Percentiles rank a stretch among this genome's conserved stretches.
Conservation (phyloP, 2,113 vertebrate species). For the Psilopsiagon aurifrons region DNA sequence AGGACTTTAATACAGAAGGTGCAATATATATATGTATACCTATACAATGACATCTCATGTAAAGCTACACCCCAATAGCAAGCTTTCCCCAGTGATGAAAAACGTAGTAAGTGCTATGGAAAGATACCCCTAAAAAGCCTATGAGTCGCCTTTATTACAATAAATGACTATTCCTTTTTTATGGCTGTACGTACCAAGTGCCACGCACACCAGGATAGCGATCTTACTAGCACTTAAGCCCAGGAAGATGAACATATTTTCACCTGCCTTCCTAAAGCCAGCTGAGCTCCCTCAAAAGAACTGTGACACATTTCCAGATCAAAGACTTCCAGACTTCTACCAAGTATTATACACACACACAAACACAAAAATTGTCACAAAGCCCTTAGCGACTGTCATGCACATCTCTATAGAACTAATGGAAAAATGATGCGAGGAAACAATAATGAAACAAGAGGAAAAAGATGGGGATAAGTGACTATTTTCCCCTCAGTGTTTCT, state of each 20-base stretch:
- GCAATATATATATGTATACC: too few relatives aligned
- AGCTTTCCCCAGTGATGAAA: neutral
- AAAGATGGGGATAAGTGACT: neutral
- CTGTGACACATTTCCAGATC: neutral
- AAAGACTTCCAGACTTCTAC: neutral
- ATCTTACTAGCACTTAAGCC: neutral
- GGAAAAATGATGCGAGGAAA: neutral
- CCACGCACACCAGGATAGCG: rapidly evolving
- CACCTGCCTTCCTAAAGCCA: neutral
- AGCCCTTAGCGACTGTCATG: rapidly evolving
- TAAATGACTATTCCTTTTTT: rapidly evolving
- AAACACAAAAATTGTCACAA: neutral
- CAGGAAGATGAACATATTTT: neutral
- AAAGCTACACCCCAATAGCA: neutral
- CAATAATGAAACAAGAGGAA: neutral
- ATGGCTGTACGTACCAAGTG: neutral
- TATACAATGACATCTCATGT: neutral
- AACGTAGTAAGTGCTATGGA: neutral
- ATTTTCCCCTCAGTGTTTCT: neutral
- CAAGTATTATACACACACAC: neutral
- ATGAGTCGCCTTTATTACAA: neutral
- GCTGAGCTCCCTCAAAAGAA: neutral
- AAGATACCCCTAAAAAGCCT: neutral
- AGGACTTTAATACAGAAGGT: neutral
- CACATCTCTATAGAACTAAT: neutral